Conservation (phyloP, 64 coral and sea anemone species). For the Catalaphyllia jardinei region DNA sequence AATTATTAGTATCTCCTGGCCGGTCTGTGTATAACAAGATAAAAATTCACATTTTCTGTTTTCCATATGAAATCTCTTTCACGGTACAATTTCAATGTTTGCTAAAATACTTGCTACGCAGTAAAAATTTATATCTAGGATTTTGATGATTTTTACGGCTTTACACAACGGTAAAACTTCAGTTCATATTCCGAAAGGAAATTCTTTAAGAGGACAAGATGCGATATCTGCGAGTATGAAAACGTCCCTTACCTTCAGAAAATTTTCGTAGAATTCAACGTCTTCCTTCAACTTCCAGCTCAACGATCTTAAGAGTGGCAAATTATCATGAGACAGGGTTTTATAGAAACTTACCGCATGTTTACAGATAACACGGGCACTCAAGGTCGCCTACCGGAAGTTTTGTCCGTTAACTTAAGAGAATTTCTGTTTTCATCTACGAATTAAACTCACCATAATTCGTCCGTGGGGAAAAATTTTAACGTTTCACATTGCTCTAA, state of each 20-base stretch:
- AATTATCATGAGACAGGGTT: neutral
- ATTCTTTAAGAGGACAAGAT: no score
- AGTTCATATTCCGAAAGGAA: no score
- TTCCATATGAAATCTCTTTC: no score
- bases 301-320: neutral
- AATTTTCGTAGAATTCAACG: neutral
- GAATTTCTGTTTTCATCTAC: neutral
- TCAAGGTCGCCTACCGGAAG: conserved; percentile 27
- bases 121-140: no score
- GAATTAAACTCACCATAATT: neutral
- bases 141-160: no score
- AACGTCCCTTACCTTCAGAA: neutral
- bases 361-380: neutral
- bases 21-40: no score
- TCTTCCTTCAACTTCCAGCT: neutral
- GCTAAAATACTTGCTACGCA: no score
- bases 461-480: neutral
- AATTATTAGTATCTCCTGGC: no score
- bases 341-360: neutral
- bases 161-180: no score
- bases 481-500: neutral
- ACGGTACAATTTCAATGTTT: no score
- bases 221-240: neutral
- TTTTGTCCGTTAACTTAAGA: neutral
- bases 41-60: no score